Base-by-base conservation (phyloP, 2,113 vertebrate species). In the Dasyprocta punctata region DNA sequence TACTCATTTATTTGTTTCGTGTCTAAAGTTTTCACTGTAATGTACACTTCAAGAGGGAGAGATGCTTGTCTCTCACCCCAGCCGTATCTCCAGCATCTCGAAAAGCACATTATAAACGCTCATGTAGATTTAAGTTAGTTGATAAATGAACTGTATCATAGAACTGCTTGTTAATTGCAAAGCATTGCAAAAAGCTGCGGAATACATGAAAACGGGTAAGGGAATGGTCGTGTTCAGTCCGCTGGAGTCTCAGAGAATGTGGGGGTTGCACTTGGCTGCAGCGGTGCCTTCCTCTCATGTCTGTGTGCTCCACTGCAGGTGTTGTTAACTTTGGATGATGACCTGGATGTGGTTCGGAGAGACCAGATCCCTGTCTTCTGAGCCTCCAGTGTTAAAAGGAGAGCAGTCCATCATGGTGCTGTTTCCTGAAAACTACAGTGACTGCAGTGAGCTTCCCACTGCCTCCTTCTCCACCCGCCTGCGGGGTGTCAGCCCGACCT, bases 301-400 rank as follows among this genome's bases (percentile, higher is more conserved):
- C 91, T 7, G 0, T 2, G 0, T 60, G 90, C 75, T 90, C 56
- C 92, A 5, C 98, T 96, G 96, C 94, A 99, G 99, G 99, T 99
- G 90, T 97, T 99, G 92, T 98, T 99, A 90, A 99, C 99, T 24
- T 96, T 99, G 96, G 99, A 99, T 36, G 99, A 99, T 49, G 99
- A 99, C 96, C 98, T 99, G 97, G 99, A 99, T 7, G 89, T 95
- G 2, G 98, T 99, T 94, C 98, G 98, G 78, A 98, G 99, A 97
- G 99, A 99, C 96, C 98, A 98, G 98, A 99, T 99, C 94, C 99
- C 98, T 0, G 99, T 99, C 81, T 99, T 99, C 97, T 99, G 97
- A 99, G 96, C 47, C 22, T 81, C 41, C 33, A 10, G 33, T 65
- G 19, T 65, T n/a, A 2, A 10, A 33, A 52, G 47, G 19, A 78